Base-by-base conservation (phyloP, 1,140 invertebrate genomes). In the Brachionus asplanchnoidis region DNA sequence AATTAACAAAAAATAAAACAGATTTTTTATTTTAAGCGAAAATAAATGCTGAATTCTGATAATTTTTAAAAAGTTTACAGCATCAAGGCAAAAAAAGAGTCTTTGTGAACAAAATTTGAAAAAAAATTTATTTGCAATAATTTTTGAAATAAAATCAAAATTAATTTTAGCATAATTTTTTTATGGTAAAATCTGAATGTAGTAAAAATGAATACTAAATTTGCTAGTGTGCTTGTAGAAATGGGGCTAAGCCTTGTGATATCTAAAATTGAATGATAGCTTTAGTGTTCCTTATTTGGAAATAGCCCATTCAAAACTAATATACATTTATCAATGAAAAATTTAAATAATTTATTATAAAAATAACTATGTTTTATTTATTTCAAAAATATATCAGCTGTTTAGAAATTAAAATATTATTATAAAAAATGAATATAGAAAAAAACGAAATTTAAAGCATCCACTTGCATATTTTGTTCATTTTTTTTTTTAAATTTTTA, bases 361-460 rank as follows among this genome's bases (percentile, higher is more conserved):
- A 20, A 42, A 40, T 73, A 73, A 66, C 23, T 26, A 23, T 6
- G 8, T 26, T 28, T 23, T 32, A 17, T 32, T 26, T 12, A 26
- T 66, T 66, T 66, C 12, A 36, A 26, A 40, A 73, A 73, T 17
- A 40, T 73, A 73, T 73, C 68, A 73, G 68, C 68, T 73, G 68
- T 73, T 73, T 73, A 73, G 14, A 73, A 42, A 73, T 42, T 40
- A 73, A 73, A 42, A 73, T 68, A 68, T 68, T 68, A 68, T 68
- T 68, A 68, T 68, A 32, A 68, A 36, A 36, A 40, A 40, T 68
- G 66, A 68, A 68, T 40, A 68, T 68, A 68, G 14, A 32, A 40
- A 68, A 68, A 68, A 68, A 68, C 66, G 66, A 68, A 68, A 68
- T 68, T 68, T 36, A 68, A 68, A 68, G 66, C 66, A 68, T 68